Conservation (phyloP, 2,888 invertebrate species). For the Diplazon laetatorius region DNA sequence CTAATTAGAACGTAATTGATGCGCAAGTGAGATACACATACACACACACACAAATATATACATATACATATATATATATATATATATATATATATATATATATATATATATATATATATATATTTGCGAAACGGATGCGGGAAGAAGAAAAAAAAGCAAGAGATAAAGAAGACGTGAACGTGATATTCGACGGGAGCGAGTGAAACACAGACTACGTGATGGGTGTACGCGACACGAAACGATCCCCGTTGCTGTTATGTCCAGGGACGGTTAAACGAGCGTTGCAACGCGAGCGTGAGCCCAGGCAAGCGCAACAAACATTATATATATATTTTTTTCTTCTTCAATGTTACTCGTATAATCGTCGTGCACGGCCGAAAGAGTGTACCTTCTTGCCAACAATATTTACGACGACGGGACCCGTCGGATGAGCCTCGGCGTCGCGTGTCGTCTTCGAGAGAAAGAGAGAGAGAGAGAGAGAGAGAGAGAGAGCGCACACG, state of each 20-base stretch:
- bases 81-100: no score
- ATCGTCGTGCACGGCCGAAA: background rate
- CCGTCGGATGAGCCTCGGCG: constrained; percentile 60
- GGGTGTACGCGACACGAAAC: background rate
- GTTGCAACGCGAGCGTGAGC: constrained; percentile 30
- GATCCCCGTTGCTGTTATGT: constrained; percentile 13
- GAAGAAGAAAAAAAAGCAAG: constrained; percentile 9
- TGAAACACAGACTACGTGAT: background rate
- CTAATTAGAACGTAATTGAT: constrained; percentile 64
- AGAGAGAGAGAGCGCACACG: no score
- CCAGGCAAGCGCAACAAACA: constrained; percentile 1
- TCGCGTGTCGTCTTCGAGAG: constrained; percentile 65
- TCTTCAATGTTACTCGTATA: constrained; percentile 12
- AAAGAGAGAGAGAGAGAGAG: no score
- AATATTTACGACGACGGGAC: constrained; percentile 66
- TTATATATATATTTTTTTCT: constrained; percentile 25
- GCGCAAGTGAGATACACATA: constrained; percentile 49
- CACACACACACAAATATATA: no score
- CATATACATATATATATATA: no score
- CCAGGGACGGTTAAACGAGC: constrained; percentile 17
- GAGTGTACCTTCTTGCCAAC: constrained; percentile 51
- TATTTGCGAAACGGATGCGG: constrained; percentile 53
- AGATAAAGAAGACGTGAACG: constrained; percentile 13
- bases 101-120: no score
- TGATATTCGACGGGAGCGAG: constrained; percentile 8